Evolutionary conservation across 2,888 invertebrate genomes (phyloP).

Genomic region (Artemia sinica): DNA sequence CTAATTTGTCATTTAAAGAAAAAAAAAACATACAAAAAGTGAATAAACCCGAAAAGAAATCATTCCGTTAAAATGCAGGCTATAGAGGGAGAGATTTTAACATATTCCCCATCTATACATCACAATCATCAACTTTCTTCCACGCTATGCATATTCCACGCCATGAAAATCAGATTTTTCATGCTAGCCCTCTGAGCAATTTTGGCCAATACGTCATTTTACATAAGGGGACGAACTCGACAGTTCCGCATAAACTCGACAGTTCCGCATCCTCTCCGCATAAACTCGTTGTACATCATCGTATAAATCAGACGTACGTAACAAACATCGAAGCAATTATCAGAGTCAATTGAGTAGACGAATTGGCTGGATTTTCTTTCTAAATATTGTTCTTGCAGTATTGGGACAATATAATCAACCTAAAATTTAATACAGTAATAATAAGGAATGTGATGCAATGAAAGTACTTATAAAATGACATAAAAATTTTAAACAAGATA

Average conservation of each 20-base stretch:
- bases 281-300: conserved; percentile 11
- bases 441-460: too few relatives aligned
- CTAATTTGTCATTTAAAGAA: too few relatives aligned
- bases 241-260: conserved; percentile 12
- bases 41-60: background rate
- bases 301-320: conserved; percentile 14
- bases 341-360: background rate
- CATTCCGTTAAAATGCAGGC: background rate
- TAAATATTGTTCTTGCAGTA: conserved; percentile 8
- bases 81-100: background rate
- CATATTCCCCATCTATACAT: background rate
- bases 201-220: background rate
- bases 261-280: background rate
- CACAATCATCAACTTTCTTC: conserved; percentile 11
- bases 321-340: conserved; percentile 6
- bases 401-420: conserved; percentile 17
- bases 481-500: background rate
- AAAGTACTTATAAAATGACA: too few relatives aligned
- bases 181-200: background rate
- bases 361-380: background rate
- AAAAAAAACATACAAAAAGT: background rate
- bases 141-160: conserved; percentile 9
- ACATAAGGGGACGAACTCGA: conserved; percentile 4
- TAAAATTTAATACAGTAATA: background rate
- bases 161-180: background rate